A percentile compares a stretch with the other conserved stretches of the same genome.
Evolutionary conservation across 2,113 vertebrate species (phyloP).

Genomic region (Dipodomys ordii): DNA sequence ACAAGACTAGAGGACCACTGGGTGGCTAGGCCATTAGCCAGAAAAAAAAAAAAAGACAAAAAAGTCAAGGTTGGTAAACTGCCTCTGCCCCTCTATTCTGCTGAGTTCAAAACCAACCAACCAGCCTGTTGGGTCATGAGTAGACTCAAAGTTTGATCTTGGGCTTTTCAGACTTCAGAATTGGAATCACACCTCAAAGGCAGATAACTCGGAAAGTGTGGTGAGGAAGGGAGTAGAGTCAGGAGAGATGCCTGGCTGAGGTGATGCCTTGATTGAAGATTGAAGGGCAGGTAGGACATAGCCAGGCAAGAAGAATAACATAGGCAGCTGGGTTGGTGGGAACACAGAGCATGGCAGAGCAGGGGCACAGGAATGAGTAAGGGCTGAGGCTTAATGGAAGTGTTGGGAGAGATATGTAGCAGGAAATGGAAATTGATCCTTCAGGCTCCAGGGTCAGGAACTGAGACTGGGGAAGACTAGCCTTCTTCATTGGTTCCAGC

Average conservation of each 20-base stretch:
- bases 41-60: not conserved
- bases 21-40: not conserved
- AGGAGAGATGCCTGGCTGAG: not conserved
- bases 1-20: not conserved
- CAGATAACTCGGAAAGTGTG: not conserved
- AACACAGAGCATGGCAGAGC: fast-evolving
- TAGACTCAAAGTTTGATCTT: not conserved
- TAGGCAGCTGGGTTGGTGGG: not conserved
- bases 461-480: not conserved
- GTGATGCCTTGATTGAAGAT: not conserved
- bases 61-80: not conserved
- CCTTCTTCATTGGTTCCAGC: not conserved
- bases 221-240: not conserved
- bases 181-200: not conserved
- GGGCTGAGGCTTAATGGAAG: not conserved
- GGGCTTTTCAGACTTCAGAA: too few species aligned
- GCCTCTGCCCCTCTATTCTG: not conserved
- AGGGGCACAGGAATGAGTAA: not conserved
- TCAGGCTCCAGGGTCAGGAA: not conserved
- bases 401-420: not conserved
- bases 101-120: not conserved
- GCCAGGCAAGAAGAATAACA: not conserved
- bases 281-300: not conserved
- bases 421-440: not conserved
- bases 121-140: not conserved